Evolutionary conservation across 2,888 invertebrate species (phyloP).

Genomic region (Lasioglossum lativentre): DNA sequence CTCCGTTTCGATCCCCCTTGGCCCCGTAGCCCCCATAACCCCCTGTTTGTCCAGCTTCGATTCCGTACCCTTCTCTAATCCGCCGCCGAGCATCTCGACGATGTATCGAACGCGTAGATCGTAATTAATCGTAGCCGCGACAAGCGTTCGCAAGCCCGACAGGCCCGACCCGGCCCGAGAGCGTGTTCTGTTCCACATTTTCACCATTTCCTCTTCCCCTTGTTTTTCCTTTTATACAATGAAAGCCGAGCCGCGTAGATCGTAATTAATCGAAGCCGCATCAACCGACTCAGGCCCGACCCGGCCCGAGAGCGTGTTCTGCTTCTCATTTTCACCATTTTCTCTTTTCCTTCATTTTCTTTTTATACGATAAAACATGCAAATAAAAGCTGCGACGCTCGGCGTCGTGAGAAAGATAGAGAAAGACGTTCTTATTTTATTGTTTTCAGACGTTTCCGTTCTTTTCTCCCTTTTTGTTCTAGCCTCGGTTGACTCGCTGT

Average conservation of each 20-base stretch:
- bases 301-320: slow-evolving; percentile 72
- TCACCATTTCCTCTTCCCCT: neutral
- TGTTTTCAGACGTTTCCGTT: neutral
- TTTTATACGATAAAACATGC: slow-evolving; percentile 77
- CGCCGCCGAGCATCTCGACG: neutral
- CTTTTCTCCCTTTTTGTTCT: neutral
- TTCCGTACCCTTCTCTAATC: neutral
- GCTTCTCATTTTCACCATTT: slow-evolving; percentile 72
- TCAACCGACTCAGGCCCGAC: slow-evolving; percentile 45
- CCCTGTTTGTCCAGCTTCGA: slow-evolving; percentile 19
- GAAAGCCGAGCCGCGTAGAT: slow-evolving; percentile 43
- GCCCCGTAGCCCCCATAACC: neutral
- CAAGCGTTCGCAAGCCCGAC: slow-evolving; percentile 68
- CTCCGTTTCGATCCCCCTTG: slow-evolving; percentile 20
- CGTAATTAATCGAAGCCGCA: slow-evolving; percentile 63
- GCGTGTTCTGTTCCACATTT: slow-evolving; percentile 71
- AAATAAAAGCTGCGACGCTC: slow-evolving; percentile 71
- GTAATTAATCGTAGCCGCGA: slow-evolving; percentile 63
- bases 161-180: slow-evolving; percentile 49
- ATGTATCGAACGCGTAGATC: slow-evolving; percentile 43
- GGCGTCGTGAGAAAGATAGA: slow-evolving; percentile 50
- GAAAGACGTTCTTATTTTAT: slow-evolving; percentile 30
- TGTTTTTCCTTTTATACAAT: neutral
- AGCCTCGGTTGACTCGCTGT: neutral
- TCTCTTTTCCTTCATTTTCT: slow-evolving; percentile 64